Base-by-base conservation (phyloP, 1,140 invertebrate species). In the Drosophila lowei region DNA sequence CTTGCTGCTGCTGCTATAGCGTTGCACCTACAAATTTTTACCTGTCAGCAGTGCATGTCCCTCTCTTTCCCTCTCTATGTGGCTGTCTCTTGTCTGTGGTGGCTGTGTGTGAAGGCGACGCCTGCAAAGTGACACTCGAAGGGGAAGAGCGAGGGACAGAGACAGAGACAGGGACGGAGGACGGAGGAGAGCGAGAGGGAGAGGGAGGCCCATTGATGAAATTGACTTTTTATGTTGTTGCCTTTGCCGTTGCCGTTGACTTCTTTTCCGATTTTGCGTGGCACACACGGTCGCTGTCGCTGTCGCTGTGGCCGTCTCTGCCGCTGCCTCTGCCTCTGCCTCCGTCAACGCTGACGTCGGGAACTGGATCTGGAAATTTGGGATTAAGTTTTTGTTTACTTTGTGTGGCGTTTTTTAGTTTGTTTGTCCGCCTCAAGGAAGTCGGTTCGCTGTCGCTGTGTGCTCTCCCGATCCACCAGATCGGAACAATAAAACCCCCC, bases 311-410 rank as follows among this genome's bases (percentile, higher is more conserved):
- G 23, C 23, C 8, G 44, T 46, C 44, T 7, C 46, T 49, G 46
- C 41, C 47, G 0, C 47, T 47, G 71, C 23, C 70, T 16, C 21
- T 23, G 58, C 28, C 68, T 13, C 15, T 23, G 58, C 23, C 50
- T 47, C 28, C 23, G 79, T 41, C 41, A 28, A 23, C 64, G 50
- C 46, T 25, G 56, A 38, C 57, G 73, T 47, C 56, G 28, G 42
- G 60, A 79, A 64, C 67, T 77, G 63, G 54, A 81, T 86, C 88
- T 90, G 88, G 83, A 90, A 78, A 89, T 89, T 90, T 90, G 66
- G 88, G 83, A 89, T 89, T 90, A 90, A 90, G 89, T 89, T 90
- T 88, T 90, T 90, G 88, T 90, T 90, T 90, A 89, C 88, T 88
- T 81, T 84, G 68, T 70, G 73, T 70, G 73, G 58, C 56, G 73